Conservation (phyloP, 1,140 invertebrate species). For the Gonioctena quinquepunctata region DNA sequence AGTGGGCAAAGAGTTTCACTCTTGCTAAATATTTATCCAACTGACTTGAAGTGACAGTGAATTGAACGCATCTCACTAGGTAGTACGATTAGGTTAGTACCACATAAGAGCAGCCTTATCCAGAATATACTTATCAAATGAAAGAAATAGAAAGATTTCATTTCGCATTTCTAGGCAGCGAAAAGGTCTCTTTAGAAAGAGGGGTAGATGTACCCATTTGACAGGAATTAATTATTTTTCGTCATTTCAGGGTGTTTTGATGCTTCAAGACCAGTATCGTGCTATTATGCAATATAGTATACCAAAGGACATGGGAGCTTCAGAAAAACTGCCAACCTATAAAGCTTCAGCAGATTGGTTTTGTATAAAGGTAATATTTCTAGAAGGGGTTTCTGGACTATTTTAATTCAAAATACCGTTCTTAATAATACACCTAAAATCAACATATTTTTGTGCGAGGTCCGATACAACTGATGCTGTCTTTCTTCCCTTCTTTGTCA, state of each 20-base stretch:
- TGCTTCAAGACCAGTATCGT: slow-evolving; percentile 72
- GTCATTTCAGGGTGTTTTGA: slow-evolving; percentile 66
- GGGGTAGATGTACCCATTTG: slow-evolving; percentile 43
- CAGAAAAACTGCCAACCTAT: slow-evolving; percentile 59
- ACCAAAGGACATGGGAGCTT: slow-evolving; percentile 59
- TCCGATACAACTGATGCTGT: background rate
- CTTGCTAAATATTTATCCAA: too few species aligned
- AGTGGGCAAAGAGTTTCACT: too few species aligned
- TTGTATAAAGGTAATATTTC: slow-evolving; percentile 66
- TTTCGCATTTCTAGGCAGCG: slow-evolving; percentile 39
- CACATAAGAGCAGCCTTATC: background rate
- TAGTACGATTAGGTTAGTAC: too few species aligned
- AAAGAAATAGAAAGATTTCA: slow-evolving; percentile 3
- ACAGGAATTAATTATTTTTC: slow-evolving; percentile 31
- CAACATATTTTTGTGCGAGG: background rate
- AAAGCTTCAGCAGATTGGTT: slow-evolving; percentile 69
- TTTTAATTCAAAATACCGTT: too few species aligned
- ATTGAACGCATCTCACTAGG: too few species aligned
- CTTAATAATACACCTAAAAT: too few species aligned
- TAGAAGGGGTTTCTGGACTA: too few species aligned
- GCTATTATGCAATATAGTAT: slow-evolving; percentile 75
- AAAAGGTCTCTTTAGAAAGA: slow-evolving; percentile 54
- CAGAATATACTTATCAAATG: background rate
- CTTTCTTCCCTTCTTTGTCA: background rate
- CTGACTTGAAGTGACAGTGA: too few species aligned